phyloP scores from a whole-genome alignment of 2,113 vertebrate genomes.

The Oreochromis tanganicae region DNA sequence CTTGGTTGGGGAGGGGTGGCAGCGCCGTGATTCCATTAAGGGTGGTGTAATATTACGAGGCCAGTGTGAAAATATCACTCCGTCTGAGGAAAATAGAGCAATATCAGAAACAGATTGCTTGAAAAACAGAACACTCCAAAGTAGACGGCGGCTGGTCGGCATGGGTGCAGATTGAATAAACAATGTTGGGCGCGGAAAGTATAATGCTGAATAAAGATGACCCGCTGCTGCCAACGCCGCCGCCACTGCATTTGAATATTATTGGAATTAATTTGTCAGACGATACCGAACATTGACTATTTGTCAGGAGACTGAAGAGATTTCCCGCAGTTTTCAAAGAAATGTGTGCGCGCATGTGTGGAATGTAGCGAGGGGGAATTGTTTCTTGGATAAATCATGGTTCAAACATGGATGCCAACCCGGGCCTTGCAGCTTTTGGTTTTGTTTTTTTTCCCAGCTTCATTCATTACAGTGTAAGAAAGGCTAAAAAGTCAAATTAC shows the following conservation, averaged over 20 bases:
- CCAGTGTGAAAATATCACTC: constrained; percentile 54
- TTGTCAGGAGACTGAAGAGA: constrained; percentile 37
- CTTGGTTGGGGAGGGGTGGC: neutral
- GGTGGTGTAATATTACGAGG: constrained; percentile 56
- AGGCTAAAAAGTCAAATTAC: neutral
- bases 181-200: constrained; percentile 53
- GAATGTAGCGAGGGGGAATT: neutral
- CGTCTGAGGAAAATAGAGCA: constrained; percentile 63
- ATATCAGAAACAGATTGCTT: constrained; percentile 65
- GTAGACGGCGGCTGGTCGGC: constrained; percentile 23
- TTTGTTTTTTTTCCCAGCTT: neutral
- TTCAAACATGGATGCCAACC: neutral
- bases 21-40: constrained; percentile 57
- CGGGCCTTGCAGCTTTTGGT: neutral
- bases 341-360: neutral
- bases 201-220: constrained; percentile 64
- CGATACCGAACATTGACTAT: constrained; percentile 42
- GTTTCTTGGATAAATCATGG: constrained; percentile 11
- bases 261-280: constrained; percentile 62
- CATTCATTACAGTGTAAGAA: neutral
- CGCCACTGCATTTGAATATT: constrained; percentile 45
- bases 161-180: constrained; percentile 57
- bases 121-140: constrained; percentile 61
- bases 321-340: constrained; percentile 20
- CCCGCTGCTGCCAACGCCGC: constrained; percentile 11